Conservation (phyloP, 2,797 vertebrate species). For the Kryptolebias ocellatus region DNA sequence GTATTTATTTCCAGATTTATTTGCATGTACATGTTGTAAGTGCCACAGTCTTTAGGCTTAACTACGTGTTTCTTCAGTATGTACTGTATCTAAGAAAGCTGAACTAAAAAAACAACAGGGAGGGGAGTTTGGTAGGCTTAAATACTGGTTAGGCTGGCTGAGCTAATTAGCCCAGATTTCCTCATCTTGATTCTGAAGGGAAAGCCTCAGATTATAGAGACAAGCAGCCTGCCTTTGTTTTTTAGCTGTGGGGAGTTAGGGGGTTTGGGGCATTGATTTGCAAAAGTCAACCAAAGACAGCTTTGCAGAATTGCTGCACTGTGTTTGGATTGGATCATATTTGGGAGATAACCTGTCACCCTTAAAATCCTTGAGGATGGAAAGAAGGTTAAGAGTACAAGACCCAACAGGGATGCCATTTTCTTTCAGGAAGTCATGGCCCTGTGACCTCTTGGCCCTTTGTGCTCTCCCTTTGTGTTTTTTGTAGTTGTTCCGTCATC, state of each 20-base stretch:
- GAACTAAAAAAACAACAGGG: constrained; percentile 33
- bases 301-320: constrained; percentile 30
- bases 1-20: constrained; percentile 17
- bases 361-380: constrained; percentile 26
- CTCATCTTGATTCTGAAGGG: constrained; percentile 60
- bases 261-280: constrained; percentile 20
- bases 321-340: constrained; percentile 27
- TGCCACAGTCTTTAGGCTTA: background rate
- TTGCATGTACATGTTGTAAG: background rate
- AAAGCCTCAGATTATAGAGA: constrained; percentile 72
- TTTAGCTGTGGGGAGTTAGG: background rate
- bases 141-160: constrained; percentile 56
- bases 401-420: constrained; percentile 50
- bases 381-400: constrained; percentile 45
- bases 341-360: constrained; percentile 32
- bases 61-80: background rate
- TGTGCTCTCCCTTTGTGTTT: constrained; percentile 29
- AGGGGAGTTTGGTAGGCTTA: constrained; percentile 61
- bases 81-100: constrained; percentile 17
- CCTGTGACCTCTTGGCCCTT: constrained; percentile 54
- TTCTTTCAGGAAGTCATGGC: constrained; percentile 25
- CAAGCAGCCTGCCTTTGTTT: constrained; percentile 19
- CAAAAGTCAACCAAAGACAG: constrained; percentile 52
- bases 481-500: constrained; percentile 14
- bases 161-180: constrained; percentile 74